These are phyloP conservation scores for Nannoperca obscura DNA, from an alignment of 2,797 vertebrate species.

Conservation along the genomic window DNA sequence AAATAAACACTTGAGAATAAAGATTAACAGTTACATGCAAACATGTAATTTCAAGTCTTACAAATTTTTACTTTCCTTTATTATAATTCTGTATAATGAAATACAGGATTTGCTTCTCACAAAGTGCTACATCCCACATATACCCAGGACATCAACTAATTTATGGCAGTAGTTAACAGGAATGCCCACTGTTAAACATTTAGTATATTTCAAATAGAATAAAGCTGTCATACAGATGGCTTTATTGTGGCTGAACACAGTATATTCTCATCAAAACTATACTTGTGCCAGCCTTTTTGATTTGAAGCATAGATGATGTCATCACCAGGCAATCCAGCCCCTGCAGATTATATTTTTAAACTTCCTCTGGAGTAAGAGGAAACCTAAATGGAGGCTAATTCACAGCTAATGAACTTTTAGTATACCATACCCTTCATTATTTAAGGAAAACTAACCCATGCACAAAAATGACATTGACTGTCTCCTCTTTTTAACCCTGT, in stretches of 20 bases:
- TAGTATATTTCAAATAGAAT: not conserved
- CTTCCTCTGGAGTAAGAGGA: not conserved
- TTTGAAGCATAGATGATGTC: slow-evolving; percentile 40
- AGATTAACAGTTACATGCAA: not conserved
- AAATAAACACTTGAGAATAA: not conserved
- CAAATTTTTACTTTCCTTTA: not conserved
- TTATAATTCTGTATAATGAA: not conserved
- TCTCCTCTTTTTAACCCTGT: not conserved
- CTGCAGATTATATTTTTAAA: slow-evolving; percentile 9
- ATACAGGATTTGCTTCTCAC: not conserved
- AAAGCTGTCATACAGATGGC: slow-evolving; percentile 11
- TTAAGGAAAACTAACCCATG: not conserved
- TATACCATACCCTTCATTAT: not conserved
- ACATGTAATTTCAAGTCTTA: not conserved
- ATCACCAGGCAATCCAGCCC: slow-evolving; percentile 26
- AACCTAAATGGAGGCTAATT: not conserved
- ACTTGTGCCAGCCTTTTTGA: slow-evolving; percentile 17
- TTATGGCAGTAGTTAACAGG: slow-evolving; percentile 7
- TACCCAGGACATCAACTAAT: not conserved
- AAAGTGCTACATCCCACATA: slow-evolving; percentile 3
- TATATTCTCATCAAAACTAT: slow-evolving; percentile 7
- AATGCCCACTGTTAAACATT: slow-evolving; percentile 9
- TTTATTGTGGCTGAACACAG: not conserved
- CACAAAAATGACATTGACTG: not conserved
- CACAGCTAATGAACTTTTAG: not conserved